A percentile compares a stretch with the other conserved stretches of the same genome.
These are phyloP conservation scores for Pelodiscus sinensis DNA, from an alignment of 2,113 vertebrate genomes.

Conservation along the genomic window DNA sequence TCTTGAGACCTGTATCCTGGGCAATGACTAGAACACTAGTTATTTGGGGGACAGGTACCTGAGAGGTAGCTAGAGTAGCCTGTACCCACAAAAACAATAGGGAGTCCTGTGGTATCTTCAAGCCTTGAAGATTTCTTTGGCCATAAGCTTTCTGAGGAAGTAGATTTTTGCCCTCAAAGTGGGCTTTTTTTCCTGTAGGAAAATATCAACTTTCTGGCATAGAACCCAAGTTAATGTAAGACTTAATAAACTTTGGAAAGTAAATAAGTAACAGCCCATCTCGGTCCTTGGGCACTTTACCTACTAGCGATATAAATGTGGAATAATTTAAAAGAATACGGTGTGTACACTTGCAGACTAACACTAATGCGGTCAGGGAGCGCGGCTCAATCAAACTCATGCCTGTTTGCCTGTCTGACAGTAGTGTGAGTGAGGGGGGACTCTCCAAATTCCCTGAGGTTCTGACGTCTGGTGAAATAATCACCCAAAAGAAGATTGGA, in stretches of 20 bases:
- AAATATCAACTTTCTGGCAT: neutral
- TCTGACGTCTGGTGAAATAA: neutral
- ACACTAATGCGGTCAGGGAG: neutral
- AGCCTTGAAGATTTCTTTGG: too few relatives aligned
- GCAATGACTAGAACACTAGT: neutral
- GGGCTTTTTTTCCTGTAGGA: neutral
- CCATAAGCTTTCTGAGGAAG: too few relatives aligned
- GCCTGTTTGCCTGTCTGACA: neutral
- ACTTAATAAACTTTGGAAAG: too few relatives aligned
- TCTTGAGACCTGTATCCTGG: neutral
- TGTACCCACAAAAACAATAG: too few relatives aligned
- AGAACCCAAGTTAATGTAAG: too few relatives aligned
- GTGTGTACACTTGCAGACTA: neutral
- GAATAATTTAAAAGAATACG: neutral
- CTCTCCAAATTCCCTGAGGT: neutral
- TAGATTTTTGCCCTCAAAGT: too few relatives aligned
- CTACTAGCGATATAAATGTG: neutral
- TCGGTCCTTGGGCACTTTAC: neutral
- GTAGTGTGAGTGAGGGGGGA: neutral
- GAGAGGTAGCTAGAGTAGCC: too few relatives aligned
- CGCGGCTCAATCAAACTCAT: neutral
- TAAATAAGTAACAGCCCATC: neutral
- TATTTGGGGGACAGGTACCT: neutral
- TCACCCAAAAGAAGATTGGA: neutral
- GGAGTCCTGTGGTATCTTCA: too few relatives aligned